A percentile compares a stretch with the other conserved stretches of the same genome.
Conservation (phyloP, 2,113 vertebrate species). For the Carassius carassius region DNA sequence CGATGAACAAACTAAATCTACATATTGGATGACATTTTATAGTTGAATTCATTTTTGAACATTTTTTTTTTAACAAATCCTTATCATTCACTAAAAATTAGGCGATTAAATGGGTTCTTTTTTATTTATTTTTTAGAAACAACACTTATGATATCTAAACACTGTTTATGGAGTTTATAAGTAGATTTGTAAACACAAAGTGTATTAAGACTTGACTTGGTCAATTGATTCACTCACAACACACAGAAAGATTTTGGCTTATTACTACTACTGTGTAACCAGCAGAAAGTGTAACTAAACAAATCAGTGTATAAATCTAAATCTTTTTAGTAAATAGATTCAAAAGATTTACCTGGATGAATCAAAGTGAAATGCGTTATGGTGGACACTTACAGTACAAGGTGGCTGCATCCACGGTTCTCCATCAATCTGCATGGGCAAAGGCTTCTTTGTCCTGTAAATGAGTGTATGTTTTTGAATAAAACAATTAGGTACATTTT, state of each 20-base stretch:
- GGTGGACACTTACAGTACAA: conserved; percentile 80
- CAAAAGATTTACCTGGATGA: neutral
- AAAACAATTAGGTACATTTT: neutral
- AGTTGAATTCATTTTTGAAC: no score
- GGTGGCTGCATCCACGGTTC: conserved; percentile 96
- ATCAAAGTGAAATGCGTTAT: neutral
- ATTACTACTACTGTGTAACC: neutral
- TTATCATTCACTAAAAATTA: neutral
- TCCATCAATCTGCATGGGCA: conserved; percentile 95
- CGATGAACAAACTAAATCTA: neutral
- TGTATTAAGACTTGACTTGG: neutral
- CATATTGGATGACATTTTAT: neutral
- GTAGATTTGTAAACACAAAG: neutral
- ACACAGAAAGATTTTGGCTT: neutral
- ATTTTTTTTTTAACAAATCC: neutral
- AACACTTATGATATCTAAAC: neutral
- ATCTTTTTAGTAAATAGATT: neutral
- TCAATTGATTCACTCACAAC: neutral
- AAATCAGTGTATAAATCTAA: neutral
- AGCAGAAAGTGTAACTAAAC: neutral
- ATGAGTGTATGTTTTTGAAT: neutral
- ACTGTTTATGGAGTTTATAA: neutral
- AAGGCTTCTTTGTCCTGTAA: conserved; percentile 84
- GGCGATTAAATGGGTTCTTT: neutral
- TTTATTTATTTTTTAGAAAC: neutral